These are phyloP conservation scores for Plusia festucae DNA, from an alignment of 2,888 invertebrate genomes.

Conservation along the genomic window DNA sequence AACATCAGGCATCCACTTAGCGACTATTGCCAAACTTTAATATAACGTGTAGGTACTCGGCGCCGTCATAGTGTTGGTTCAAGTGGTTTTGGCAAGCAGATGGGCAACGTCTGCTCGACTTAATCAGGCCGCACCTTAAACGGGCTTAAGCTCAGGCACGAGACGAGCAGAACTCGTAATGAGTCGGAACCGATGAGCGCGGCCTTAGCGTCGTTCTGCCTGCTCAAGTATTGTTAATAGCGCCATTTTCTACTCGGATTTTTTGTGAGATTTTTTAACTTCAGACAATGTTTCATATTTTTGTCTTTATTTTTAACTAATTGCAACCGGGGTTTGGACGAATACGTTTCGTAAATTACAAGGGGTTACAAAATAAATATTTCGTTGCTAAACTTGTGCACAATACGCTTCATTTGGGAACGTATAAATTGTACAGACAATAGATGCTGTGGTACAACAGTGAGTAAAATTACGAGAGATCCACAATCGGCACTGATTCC, in stretches of 20 bases:
- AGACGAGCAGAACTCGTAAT: conserved; percentile 80
- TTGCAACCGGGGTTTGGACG: conserved; percentile 35
- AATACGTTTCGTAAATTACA: conserved; percentile 23
- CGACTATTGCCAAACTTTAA: conserved; percentile 79
- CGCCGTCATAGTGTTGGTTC: conserved; percentile 69
- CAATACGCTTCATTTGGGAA: conserved; percentile 50
- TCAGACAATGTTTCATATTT: conserved; percentile 42
- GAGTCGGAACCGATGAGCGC: conserved; percentile 79
- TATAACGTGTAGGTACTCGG: conserved; percentile 71
- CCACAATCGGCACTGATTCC: conserved; percentile 57
- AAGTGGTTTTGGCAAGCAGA: conserved; percentile 86
- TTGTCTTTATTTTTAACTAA: conserved; percentile 35
- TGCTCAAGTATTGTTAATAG: conserved; percentile 74
- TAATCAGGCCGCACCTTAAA: conserved; percentile 84
- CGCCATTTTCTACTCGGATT: conserved; percentile 54
- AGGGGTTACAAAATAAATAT: conserved; percentile 37
- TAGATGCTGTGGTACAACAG: conserved; percentile 44
- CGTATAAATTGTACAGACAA: conserved; percentile 51
- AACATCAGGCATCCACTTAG: conserved; percentile 70
- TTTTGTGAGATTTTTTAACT: conserved; percentile 41
- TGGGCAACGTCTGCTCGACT: conserved; percentile 78
- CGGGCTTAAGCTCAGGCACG: conserved; percentile 70
- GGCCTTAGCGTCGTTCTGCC: conserved; percentile 74
- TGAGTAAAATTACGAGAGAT: conserved; percentile 53
- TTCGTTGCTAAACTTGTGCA: conserved; percentile 43